Evolutionary conservation across 2,888 invertebrate species (phyloP), one percentile per base, ranked within the genome.

Genomic region (Siphonodentalium dalli): DNA sequence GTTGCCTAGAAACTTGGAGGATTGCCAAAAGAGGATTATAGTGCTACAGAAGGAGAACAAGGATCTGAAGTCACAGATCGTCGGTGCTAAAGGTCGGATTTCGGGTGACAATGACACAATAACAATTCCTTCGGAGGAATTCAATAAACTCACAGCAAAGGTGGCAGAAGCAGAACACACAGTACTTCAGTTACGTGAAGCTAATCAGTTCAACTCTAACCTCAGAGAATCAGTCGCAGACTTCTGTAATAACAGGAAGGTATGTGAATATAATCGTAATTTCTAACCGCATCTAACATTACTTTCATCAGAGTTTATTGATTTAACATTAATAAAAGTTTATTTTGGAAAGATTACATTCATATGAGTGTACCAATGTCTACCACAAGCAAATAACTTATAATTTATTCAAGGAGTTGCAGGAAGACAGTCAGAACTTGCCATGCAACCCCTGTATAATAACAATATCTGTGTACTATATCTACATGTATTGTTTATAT

Each of bases 11-110:
- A 69, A 68, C 38, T 55, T 74, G 35, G 72, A 72, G 48, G 72
- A 74, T 38, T 72, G 71, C 56, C 72, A 74, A 58, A 66, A 65
- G 35, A 62, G 65, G 49, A 65, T 72, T 21, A 56, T 70, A 18
- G 61, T 67, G 37, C 66, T 71, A 31, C 71, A 69, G 63, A 62
- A 61, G 35, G 65, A 66, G 47, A 61, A 69, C 42, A 65, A 66
- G 23, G 58, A 65, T 39, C 61, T 70, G 24, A 62, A 69, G 58
- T 54, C 58, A 28, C 61, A 58, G 54, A 44, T 21, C 20, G 26
- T 11, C 13, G 9, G 48, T 33, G 31, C 28, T 33, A 33, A 42
- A 34, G 24, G 44, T 43, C 21, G 41, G 39, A 33, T 39, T 54
- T 45, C 40, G 46, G 42, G 47, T 24, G 50, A 47, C 20, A 41